phyloP scores from a whole-genome alignment of 2,797 vertebrate species.

The Tangara arthus region DNA sequence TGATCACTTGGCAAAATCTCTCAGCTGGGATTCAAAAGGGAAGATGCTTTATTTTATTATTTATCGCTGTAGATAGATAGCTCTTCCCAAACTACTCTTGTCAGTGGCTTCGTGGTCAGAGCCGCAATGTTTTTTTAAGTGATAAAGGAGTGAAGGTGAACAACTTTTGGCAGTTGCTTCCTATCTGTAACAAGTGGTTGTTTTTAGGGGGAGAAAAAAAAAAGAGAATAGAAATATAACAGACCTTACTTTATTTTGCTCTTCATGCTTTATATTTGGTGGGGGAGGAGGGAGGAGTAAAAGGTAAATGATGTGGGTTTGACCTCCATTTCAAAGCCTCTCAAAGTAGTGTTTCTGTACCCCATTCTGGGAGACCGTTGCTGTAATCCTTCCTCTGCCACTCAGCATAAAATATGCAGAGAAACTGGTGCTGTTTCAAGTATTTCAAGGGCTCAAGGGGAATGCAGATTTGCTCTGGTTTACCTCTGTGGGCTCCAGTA shows the following conservation, averaged over 20 bases:
- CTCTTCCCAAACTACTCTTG: neutral
- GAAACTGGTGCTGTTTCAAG: neutral
- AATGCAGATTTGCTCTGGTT: neutral
- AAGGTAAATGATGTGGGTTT: neutral
- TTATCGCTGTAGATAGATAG: neutral
- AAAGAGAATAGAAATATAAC: neutral
- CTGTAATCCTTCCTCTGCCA: neutral
- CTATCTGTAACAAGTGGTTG: neutral
- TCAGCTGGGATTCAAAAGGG: slow-evolving; percentile 42
- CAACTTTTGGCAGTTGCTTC: slow-evolving; percentile 33
- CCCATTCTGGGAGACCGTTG: neutral
- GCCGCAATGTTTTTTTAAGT: neutral
- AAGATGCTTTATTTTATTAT: slow-evolving; percentile 31
- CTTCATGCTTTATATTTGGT: neutral
- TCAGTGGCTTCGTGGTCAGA: neutral
- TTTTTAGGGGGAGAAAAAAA: neutral
- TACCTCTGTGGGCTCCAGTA: neutral
- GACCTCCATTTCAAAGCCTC: slow-evolving; percentile 1
- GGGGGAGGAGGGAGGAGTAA: neutral
- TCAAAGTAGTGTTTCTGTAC: neutral
- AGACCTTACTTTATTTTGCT: slow-evolving; percentile 2
- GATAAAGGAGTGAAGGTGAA: slow-evolving; percentile 34
- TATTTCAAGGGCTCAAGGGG: neutral
- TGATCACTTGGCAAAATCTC: slow-evolving; percentile 54
- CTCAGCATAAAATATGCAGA: neutral